These are phyloP conservation scores for Trichomycterus rosablanca DNA, from an alignment of 2,113 vertebrate species.

Conservation along the genomic window DNA sequence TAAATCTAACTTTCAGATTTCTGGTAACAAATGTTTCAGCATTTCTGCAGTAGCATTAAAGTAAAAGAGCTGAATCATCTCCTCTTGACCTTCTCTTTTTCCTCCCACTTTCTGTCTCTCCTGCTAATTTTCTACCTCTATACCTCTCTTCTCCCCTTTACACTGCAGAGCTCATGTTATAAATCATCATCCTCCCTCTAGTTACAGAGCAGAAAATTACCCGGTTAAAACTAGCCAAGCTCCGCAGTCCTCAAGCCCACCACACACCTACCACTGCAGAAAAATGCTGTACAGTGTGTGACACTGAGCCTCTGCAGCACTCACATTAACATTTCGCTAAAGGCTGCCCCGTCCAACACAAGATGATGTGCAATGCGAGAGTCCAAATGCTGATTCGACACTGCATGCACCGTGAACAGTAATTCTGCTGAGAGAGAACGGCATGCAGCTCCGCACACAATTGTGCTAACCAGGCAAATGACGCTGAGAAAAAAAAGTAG, in stretches of 20 bases:
- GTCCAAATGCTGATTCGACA: neutral
- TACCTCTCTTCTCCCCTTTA: neutral
- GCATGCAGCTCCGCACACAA: too few relatives aligned
- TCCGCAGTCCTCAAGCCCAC: conserved; percentile 4
- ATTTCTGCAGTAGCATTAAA: too few relatives aligned
- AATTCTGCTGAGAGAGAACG: too few relatives aligned
- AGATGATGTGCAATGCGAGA: neutral
- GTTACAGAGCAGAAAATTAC: conserved; percentile 24
- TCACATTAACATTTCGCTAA: conserved; percentile 36
- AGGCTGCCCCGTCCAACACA: conserved; percentile 5
- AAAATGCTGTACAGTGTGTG: conserved; percentile 16
- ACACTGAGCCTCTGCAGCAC: conserved; percentile 12
- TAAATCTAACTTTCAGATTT: too few relatives aligned
- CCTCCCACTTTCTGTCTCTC: neutral
- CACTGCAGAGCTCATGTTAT: conserved; percentile 4
- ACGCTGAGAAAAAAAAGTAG: too few relatives aligned
- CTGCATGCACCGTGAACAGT: neutral
- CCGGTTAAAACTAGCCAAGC: conserved; percentile 28
- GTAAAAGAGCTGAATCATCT: too few relatives aligned
- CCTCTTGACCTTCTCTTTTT: neutral
- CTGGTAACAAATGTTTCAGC: too few relatives aligned
- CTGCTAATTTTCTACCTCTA: neutral
- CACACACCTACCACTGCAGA: conserved; percentile 7
- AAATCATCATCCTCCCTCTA: conserved; percentile 21
- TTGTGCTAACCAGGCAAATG: too few relatives aligned